Percentiles rank a stretch among this genome's conserved stretches.
Conservation (phyloP, 2,888 invertebrate genomes). For the Patella pellucida region DNA sequence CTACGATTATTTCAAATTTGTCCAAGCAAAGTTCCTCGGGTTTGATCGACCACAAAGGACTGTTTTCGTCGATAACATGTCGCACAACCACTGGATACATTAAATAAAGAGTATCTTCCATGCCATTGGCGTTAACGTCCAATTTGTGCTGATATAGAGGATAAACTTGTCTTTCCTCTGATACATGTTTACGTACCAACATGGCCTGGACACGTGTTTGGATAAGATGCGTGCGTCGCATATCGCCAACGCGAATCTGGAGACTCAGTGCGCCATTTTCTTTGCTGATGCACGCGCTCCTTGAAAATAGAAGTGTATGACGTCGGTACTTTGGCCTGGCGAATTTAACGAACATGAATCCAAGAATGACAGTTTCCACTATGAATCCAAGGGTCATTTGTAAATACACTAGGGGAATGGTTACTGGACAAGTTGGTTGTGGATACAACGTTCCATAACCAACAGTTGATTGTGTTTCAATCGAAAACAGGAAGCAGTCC, state of each 20-base stretch:
- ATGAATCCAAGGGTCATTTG: slow-evolving; percentile 91
- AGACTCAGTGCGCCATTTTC: slow-evolving; percentile 69
- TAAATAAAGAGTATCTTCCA: slow-evolving; percentile 93
- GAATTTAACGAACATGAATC: slow-evolving; percentile 90
- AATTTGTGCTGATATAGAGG: slow-evolving; percentile 95
- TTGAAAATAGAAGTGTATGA: slow-evolving; percentile 88
- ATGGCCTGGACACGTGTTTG: slow-evolving; percentile 95
- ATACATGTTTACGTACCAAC: slow-evolving; percentile 91
- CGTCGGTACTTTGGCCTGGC: slow-evolving; percentile 95
- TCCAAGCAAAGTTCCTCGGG: slow-evolving; percentile 91
- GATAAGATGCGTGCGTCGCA: slow-evolving; percentile 67
- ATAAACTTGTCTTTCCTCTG: slow-evolving; percentile 90
- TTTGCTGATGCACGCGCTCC: slow-evolving; percentile 87
- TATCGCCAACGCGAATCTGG: slow-evolving; percentile 70
- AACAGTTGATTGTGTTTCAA: slow-evolving; percentile 97
- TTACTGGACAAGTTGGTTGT: slow-evolving; percentile 91
- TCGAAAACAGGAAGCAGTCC: slow-evolving; percentile 93
- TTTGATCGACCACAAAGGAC: slow-evolving; percentile 89
- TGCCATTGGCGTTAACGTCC: slow-evolving; percentile 89
- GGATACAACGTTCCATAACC: slow-evolving; percentile 89
- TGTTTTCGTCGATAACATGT: slow-evolving; percentile 90
- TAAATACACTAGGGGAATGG: slow-evolving; percentile 88
- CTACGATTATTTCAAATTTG: slow-evolving; percentile 94
- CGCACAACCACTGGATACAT: slow-evolving; percentile 98
- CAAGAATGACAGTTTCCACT: slow-evolving; percentile 80